Base-by-base conservation (phyloP, 2,797 vertebrate genomes). In the Zalophus californianus region DNA sequence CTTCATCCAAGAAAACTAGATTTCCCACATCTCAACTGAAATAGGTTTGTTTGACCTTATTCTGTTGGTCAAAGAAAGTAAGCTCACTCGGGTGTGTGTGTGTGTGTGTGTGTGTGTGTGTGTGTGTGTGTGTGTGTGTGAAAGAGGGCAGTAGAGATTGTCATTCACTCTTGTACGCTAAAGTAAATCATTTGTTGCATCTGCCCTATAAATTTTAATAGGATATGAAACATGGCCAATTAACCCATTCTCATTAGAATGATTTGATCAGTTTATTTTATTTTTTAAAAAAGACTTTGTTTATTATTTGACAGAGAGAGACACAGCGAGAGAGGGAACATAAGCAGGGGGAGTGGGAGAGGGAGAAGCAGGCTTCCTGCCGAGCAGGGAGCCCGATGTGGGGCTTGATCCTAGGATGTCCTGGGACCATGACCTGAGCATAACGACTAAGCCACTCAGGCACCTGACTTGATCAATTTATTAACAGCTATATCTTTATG, bases 151-250 rank as follows among this genome's bases (percentile, higher is more conserved):
- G 5, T 18, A 9, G 25, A 94, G 25, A 48, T 58, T 44, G 12
- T 52, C 62, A 72, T 77, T 95, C 38, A 50, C 23, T 82, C 18
- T 64, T 58, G 12, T 18, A 54, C 16, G 90, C 44, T 90, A 54
- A 85, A 90, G 11, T 64, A 90, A 96, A 29, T 86, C 25, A 23
- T 73, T 88, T 89, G 12, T 78, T 90, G 38, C 94, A 80, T 96
- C 9, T 85, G 3, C 32, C 66, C 7, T 56, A 4, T 62, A 77
- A 44, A 16, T 79, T 68, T 89, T 82, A 66, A 79, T 48, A 79
- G 4, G 38, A 60, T 93, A 56, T 7, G 35, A 89, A 96, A 73
- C 12, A 78, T 80, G 14, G 13, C 3, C n/a, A 54, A 66, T 64
- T 73, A 90, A 79, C 32, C 15, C 18, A 27, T 72, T 83, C 66